A percentile compares a stretch with the other conserved stretches of the same genome.
Conservation (phyloP, 2,797 vertebrate species). For the Pelobates cultripes region DNA sequence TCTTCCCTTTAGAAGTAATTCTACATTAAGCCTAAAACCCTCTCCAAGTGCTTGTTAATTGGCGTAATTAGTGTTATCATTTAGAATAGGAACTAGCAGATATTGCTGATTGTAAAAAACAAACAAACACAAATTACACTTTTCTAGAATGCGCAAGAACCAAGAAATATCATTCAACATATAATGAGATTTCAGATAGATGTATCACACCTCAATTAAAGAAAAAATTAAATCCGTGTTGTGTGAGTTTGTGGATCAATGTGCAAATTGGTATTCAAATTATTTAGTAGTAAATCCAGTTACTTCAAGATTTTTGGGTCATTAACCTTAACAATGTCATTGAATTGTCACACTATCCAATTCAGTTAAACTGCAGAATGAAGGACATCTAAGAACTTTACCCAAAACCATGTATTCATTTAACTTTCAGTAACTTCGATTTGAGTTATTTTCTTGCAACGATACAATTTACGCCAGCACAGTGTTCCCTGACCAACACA, state of each 20-base stretch:
- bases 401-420: neutral
- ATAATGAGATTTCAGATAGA: neutral
- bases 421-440: neutral
- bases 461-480: neutral
- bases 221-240: slow-evolving; percentile 56
- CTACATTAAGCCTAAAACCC: neutral
- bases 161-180: neutral
- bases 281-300: slow-evolving; percentile 61
- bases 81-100: neutral
- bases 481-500: neutral
- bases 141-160: neutral
- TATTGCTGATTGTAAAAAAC: neutral
- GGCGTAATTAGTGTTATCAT: neutral
- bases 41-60: neutral
- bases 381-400: neutral
- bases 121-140: neutral
- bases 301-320: slow-evolving; percentile 66
- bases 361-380: slow-evolving; percentile 50
- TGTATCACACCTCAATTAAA: slow-evolving; percentile 5
- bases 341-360: slow-evolving; percentile 58
- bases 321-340: slow-evolving; percentile 67
- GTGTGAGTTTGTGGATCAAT: slow-evolving; percentile 68
- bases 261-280: slow-evolving; percentile 59
- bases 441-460: neutral
- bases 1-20: neutral